These are phyloP conservation scores for Porites rus DNA, from an alignment of 92 coral and sea anemone species.

Conservation along the genomic window DNA sequence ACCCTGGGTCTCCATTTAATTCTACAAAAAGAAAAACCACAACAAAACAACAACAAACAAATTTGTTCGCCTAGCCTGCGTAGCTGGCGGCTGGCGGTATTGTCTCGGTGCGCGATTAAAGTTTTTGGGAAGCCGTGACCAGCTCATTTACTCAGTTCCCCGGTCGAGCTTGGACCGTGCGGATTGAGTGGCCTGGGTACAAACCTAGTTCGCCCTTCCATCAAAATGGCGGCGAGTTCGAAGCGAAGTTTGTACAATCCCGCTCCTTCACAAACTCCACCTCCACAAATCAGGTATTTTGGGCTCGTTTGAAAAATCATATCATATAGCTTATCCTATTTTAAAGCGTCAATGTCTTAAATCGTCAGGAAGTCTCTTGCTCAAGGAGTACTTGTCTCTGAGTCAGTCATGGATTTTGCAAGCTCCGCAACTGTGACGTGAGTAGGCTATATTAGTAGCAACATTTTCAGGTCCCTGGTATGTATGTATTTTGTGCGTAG, in stretches of 20 bases:
- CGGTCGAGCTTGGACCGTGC: neutral
- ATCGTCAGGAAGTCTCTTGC: constrained; percentile 30
- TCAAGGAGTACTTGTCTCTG: constrained; percentile 37
- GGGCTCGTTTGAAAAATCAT: too few relatives aligned
- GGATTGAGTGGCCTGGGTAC: constrained; percentile 13
- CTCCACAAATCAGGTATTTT: constrained; percentile 69
- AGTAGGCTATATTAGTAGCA: neutral
- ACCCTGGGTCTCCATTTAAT: too few relatives aligned
- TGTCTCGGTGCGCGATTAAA: too few relatives aligned
- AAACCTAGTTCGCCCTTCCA: constrained; percentile 5
- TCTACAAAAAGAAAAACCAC: too few relatives aligned
- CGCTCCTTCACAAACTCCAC: constrained; percentile 97
- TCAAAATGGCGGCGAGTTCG: constrained; percentile 80
- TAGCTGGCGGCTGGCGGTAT: too few relatives aligned
- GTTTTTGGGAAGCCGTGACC: too few relatives aligned
- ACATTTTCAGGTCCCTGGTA: too few relatives aligned
- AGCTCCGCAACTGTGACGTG: constrained; percentile 13
- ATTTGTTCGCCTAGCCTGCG: too few relatives aligned
- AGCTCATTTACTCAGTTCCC: neutral
- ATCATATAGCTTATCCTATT: neutral
- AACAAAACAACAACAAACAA: too few relatives aligned
- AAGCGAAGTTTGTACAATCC: constrained; percentile 90
- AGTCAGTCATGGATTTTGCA: constrained; percentile 2
- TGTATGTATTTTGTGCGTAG: too few relatives aligned
- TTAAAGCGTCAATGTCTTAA: neutral